Conservation (phyloP, 2,888 invertebrate genomes). For the Mythimna vitellina region DNA sequence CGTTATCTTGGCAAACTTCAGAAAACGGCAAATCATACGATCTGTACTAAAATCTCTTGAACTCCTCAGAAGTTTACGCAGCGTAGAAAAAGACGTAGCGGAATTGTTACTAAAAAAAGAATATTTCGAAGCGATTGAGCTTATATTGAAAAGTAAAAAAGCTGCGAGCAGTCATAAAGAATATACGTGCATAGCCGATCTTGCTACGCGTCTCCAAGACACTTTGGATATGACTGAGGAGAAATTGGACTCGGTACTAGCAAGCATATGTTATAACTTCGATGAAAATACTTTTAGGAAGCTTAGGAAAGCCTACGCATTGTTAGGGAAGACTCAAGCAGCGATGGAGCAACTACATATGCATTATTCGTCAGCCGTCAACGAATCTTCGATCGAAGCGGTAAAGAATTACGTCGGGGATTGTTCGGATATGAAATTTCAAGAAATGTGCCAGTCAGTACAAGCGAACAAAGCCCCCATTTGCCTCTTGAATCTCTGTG, state of each 20-base stretch:
- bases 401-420: slow-evolving; percentile 88
- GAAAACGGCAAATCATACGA: slow-evolving; percentile 95
- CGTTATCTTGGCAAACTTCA: slow-evolving; percentile 97
- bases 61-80: slow-evolving; percentile 89
- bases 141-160: slow-evolving; percentile 96
- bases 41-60: slow-evolving; percentile 94
- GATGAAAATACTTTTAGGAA: slow-evolving; percentile 95
- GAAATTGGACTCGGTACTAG: slow-evolving; percentile 96
- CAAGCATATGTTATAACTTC: slow-evolving; percentile 94
- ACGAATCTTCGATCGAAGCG: slow-evolving; percentile 93
- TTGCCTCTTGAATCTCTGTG: slow-evolving; percentile 96
- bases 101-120: slow-evolving; percentile 95
- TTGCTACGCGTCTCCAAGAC: slow-evolving; percentile 96
- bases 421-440: slow-evolving; percentile 91
- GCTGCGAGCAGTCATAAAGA: slow-evolving; percentile 96
- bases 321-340: slow-evolving; percentile 97
- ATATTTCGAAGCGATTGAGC: slow-evolving; percentile 97
- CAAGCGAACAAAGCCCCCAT: slow-evolving; percentile 84
- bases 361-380: slow-evolving; percentile 98
- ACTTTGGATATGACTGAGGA: slow-evolving; percentile 97
- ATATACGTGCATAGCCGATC: slow-evolving; percentile 97
- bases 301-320: slow-evolving; percentile 96
- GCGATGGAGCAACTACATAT: slow-evolving; percentile 98
- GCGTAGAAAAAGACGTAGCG: slow-evolving; percentile 96
- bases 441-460: slow-evolving; percentile 94